A percentile compares a stretch with the other conserved stretches of the same genome.
Evolutionary conservation across 2,888 invertebrate genomes (phyloP).

Genomic region (Plebejus anna): DNA sequence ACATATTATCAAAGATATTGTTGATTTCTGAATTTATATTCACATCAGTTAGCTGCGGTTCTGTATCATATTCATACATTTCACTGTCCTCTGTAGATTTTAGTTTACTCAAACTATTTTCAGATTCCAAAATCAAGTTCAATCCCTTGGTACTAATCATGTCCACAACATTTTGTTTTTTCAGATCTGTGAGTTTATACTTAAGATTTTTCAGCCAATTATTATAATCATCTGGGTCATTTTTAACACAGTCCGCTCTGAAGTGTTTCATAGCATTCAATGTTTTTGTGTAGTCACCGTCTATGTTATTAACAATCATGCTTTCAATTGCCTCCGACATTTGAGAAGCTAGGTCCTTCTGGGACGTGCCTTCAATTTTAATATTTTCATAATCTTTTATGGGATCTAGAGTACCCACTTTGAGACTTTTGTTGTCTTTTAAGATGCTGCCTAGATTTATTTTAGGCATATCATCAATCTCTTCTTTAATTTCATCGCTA

Average conservation of each 20-base stretch:
- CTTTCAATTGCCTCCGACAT: constrained; percentile 65
- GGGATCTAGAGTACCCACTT: constrained; percentile 81
- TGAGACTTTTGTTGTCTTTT: constrained; percentile 45
- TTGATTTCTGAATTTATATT: constrained; percentile 60
- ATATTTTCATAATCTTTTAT: constrained; percentile 80
- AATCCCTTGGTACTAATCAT: constrained; percentile 54
- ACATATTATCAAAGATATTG: constrained; percentile 71
- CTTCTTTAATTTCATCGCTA: constrained; percentile 32
- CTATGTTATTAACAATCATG: constrained; percentile 59
- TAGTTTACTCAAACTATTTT: constrained; percentile 58
- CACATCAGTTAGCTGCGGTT: constrained; percentile 58
- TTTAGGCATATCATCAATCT: constrained; percentile 48
- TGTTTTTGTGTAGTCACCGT: constrained; percentile 60
- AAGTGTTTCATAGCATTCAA: constrained; percentile 58
- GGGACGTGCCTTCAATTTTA: constrained; percentile 54
- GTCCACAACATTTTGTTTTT: constrained; percentile 51
- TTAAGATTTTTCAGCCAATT: constrained; percentile 64
- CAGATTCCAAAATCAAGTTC: constrained; percentile 59
- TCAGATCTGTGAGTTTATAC: constrained; percentile 49
- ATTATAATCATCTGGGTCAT: constrained; percentile 60
- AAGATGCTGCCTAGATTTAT: constrained; percentile 45
- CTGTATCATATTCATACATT: constrained; percentile 67
- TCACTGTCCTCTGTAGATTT: constrained; percentile 61
- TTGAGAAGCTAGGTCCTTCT: constrained; percentile 52
- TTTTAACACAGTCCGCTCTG: constrained; percentile 58